phyloP scores from a whole-genome alignment of 2,113 vertebrate genomes.

The Numenius arquata region DNA sequence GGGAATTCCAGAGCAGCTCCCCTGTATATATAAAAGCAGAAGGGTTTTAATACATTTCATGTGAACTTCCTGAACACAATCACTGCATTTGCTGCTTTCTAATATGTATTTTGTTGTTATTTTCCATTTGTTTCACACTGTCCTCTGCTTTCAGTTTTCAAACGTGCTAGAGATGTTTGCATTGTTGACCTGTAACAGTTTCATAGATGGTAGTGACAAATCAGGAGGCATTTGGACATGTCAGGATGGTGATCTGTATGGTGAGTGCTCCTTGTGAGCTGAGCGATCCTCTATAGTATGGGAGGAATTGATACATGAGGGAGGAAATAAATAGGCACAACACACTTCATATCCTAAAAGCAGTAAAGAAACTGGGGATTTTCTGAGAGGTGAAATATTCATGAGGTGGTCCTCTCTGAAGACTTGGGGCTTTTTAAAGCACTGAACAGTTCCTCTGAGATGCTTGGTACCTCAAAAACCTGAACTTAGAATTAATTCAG shows the following conservation, averaged over 20 bases:
- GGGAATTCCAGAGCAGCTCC: not conserved
- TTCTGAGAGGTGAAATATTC: not conserved
- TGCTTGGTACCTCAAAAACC: not conserved
- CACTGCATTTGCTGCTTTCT: not conserved
- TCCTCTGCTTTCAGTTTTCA: not conserved
- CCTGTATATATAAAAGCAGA: not conserved
- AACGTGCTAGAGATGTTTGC: not conserved
- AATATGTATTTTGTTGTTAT: not conserved
- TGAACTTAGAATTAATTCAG: not conserved
- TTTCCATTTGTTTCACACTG: not conserved
- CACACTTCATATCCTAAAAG: not conserved
- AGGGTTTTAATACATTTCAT: not conserved
- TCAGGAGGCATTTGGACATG: not conserved
- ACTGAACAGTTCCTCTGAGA: not conserved
- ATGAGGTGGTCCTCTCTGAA: not conserved
- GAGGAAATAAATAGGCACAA: not conserved
- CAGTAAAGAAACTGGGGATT: not conserved
- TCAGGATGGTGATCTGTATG: not conserved
- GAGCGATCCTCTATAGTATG: not conserved
- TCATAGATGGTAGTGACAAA: not conserved
- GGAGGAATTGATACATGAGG: not conserved
- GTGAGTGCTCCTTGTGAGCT: not conserved
- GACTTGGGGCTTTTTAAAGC: not conserved
- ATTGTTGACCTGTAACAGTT: not conserved
- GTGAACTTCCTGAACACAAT: not conserved